Base-by-base conservation (phyloP, 2,888 invertebrate genomes). In the Schizaphis graminum region DNA sequence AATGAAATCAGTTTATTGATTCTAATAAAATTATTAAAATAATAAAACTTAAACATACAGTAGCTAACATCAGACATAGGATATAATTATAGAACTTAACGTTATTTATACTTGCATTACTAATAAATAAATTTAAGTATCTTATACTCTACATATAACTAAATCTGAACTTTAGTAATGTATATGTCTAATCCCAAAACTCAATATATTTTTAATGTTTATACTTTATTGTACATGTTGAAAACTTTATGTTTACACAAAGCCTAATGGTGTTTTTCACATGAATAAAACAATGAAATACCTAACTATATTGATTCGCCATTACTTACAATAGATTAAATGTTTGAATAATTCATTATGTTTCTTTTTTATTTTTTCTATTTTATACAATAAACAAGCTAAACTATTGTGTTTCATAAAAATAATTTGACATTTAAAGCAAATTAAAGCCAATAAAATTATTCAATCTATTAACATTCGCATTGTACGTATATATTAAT, bases 271-370 rank as follows among this genome's bases (percentile, higher is more conserved):
- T 8, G 28, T 89, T 21, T 28, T 41, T 8, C 44, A 49, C 90
- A 67, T 90, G 67, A 61, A 90, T 67, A 49, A 67, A 90, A 67
- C 90, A 90, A 49, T 67, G 44, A 67, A 67, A 89, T 57, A 47
- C 56, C 89, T n/a, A 87, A 49, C 28, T 53, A 56, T 61, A 61
- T 41, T 47, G 61, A 67, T 90, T 67, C 49, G 44, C n/a, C 44
- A 90, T n/a, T 57, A 53, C 35, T 24, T 56, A 7, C 57, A 35
- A 28, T 44, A 41, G 57, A 91, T n/a, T 77, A 67, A 67, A 77
- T 49, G n/a, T 91, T 67, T 91, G 49, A 91, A 91, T 86, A 86
- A 86, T 86, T 86, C 86, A 86, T 77, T n/a, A 13, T 26, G 16
- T 86, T 47, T n/a, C n/a, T 47, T 86, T 86, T 85, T 47, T 26